Evolutionary conservation across 2,888 invertebrate species (phyloP).

Genomic region (Hypolimnas misippus): DNA sequence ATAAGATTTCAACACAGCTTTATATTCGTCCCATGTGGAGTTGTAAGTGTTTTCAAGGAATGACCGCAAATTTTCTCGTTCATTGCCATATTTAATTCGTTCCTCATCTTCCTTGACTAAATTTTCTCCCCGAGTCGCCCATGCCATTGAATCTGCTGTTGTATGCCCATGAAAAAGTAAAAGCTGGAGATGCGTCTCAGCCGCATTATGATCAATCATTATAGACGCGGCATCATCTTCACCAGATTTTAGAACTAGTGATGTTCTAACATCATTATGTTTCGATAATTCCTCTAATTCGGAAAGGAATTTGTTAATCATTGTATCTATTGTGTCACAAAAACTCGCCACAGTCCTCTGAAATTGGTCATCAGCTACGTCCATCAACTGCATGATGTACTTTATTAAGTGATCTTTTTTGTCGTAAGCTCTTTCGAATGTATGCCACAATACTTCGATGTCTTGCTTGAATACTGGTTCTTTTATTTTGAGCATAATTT

Average conservation of each 20-base stretch:
- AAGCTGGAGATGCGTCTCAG: slow-evolving; percentile 73
- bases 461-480: slow-evolving; percentile 71
- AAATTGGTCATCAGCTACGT: slow-evolving; percentile 86
- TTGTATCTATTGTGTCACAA: slow-evolving; percentile 84
- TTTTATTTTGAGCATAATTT: slow-evolving; percentile 72
- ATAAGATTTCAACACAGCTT: slow-evolving; percentile 67
- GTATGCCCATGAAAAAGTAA: slow-evolving; percentile 65
- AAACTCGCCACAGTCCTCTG: slow-evolving; percentile 86
- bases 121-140: slow-evolving; percentile 72
- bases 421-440: slow-evolving; percentile 81
- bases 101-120: slow-evolving; percentile 76
- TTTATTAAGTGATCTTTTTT: slow-evolving; percentile 85
- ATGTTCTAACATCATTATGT: slow-evolving; percentile 60
- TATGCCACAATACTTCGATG: slow-evolving; percentile 71
- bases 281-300: slow-evolving; percentile 65
- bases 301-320: slow-evolving; percentile 77
- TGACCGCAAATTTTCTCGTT: slow-evolving; percentile 67
- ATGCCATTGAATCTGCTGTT: slow-evolving; percentile 63
- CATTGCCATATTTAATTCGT: slow-evolving; percentile 58
- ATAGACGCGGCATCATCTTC: slow-evolving; percentile 57
- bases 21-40: slow-evolving; percentile 71
- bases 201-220: slow-evolving; percentile 60
- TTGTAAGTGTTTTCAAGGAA: slow-evolving; percentile 69
- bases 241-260: slow-evolving; percentile 55
- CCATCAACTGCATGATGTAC: slow-evolving; percentile 82